A percentile compares a stretch with the other conserved stretches of the same genome.
Evolutionary conservation across 2,888 invertebrate genomes (phyloP).

Genomic region (Beris morrisii): DNA sequence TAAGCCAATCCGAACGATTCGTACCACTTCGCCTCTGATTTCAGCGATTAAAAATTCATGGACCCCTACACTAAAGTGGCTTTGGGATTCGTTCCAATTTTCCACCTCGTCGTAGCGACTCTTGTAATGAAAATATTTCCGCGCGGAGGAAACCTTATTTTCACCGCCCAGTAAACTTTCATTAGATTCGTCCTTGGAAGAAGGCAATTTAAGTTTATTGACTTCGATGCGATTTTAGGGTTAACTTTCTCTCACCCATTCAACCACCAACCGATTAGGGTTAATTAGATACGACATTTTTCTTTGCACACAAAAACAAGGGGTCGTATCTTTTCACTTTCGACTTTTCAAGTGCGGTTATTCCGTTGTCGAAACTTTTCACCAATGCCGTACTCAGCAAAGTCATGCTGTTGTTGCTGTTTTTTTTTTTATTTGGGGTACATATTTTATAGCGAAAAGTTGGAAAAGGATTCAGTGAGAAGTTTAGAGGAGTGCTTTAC

Average conservation of each 20-base stretch:
- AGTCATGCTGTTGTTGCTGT: background rate
- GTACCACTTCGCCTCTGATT: too few relatives aligned
- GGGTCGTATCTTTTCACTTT: background rate
- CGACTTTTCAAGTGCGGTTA: too few relatives aligned
- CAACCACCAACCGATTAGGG: constrained; percentile 18
- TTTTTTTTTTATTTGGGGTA: background rate
- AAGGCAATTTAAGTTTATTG: constrained; percentile 3
- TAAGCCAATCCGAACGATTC: too few relatives aligned
- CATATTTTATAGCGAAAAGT: background rate
- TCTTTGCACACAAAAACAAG: constrained; percentile 23
- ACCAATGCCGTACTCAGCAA: constrained; percentile 1
- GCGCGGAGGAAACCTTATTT: background rate
- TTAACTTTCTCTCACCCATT: constrained; percentile 4
- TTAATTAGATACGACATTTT: constrained; percentile 28
- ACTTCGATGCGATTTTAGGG: background rate
- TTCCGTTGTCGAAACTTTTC: constrained; percentile 23
- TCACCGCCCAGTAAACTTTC: too few relatives aligned
- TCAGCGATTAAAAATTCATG: too few relatives aligned
- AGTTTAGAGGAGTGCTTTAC: constrained; percentile 32
- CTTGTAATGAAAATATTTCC: too few relatives aligned
- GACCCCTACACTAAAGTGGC: too few relatives aligned
- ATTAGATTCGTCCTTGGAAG: background rate
- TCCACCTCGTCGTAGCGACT: background rate
- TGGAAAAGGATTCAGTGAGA: constrained; percentile 6
- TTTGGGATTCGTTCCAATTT: background rate